Evolutionary conservation across 2,888 invertebrate genomes (phyloP).

Genomic region (Drosophila helvetica): DNA sequence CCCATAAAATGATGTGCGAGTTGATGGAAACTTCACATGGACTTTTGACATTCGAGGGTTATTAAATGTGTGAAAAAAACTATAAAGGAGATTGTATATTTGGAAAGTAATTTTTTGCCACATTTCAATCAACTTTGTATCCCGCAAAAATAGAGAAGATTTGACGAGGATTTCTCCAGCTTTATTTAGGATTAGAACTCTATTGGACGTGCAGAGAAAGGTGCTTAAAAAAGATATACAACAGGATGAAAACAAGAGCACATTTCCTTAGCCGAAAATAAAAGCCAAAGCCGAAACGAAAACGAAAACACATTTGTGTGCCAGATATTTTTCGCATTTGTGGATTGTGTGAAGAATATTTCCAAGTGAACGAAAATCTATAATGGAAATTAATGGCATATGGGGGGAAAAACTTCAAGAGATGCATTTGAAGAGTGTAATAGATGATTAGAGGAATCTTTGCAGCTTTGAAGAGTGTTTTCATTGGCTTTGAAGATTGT

Average conservation of each 20-base stretch:
- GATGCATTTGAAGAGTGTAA: background rate
- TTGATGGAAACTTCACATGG: slow-evolving; percentile 6
- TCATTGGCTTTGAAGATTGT: background rate
- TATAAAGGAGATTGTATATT: background rate
- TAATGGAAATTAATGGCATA: slow-evolving; percentile 12
- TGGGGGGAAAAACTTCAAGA: slow-evolving; percentile 4
- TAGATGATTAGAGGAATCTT: background rate
- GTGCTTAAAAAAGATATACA: too few species aligned
- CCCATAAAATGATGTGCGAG: slow-evolving; percentile 53
- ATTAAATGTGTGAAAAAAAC: background rate
- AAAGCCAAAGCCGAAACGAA: too few species aligned
- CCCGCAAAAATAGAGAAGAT: background rate
- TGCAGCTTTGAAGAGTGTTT: slow-evolving; percentile 2
- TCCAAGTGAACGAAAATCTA: background rate
- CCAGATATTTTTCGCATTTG: slow-evolving; percentile 21
- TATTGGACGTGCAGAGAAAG: too few species aligned
- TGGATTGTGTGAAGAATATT: slow-evolving; percentile 27
- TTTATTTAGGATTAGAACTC: too few species aligned
- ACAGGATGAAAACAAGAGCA: too few species aligned
- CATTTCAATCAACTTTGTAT: background rate
- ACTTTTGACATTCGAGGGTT: background rate
- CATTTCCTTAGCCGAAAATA: too few species aligned
- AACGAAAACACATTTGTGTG: slow-evolving; percentile 28
- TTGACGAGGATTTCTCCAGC: background rate
- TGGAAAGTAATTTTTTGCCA: background rate